Percentiles rank a stretch among this genome's conserved stretches.
These are phyloP conservation scores for Poeciliopsis retropinna DNA, from an alignment of 2,113 vertebrate species.

Conservation along the genomic window DNA sequence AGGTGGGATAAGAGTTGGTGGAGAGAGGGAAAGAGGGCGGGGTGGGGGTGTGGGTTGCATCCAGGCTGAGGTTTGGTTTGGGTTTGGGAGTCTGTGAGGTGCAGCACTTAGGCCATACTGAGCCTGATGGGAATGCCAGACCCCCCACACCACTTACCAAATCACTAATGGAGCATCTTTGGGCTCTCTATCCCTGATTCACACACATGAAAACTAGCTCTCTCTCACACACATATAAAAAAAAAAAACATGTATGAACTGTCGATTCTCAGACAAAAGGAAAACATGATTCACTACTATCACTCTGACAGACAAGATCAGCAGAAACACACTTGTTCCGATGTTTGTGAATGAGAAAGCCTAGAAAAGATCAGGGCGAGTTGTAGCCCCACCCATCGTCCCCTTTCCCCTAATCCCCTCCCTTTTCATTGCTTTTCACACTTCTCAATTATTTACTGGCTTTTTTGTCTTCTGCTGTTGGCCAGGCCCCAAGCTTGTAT, in stretches of 20 bases:
- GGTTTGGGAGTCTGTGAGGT: constrained; percentile 63
- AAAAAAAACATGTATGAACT: neutral
- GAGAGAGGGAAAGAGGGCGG: constrained; percentile 1
- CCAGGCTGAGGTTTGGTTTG: constrained; percentile 58
- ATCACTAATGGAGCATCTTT: constrained; percentile 74
- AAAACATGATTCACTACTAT: neutral
- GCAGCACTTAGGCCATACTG: constrained; percentile 70
- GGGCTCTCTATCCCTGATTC: constrained; percentile 6
- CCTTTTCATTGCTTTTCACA: constrained; percentile 56
- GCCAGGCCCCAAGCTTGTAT: constrained; percentile 57
- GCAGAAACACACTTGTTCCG: neutral
- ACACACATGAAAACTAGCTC: neutral
- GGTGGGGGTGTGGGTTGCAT: constrained; percentile 4
- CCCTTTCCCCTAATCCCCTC: neutral
- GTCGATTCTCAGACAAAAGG: neutral
- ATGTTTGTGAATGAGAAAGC: neutral
- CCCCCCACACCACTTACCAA: constrained; percentile 67
- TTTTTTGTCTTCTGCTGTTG: constrained; percentile 56
- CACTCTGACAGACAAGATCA: neutral
- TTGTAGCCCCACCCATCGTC: neutral
- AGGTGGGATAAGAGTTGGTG: constrained; percentile 58
- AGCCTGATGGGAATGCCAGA: constrained; percentile 72
- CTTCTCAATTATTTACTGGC: constrained; percentile 71
- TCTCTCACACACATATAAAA: constrained; percentile 1
- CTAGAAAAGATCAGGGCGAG: neutral